Evolutionary conservation across 1,140 invertebrate species (phyloP), one percentile per base, ranked within the genome.

Genomic region (Vollenhovia emeryi): DNA sequence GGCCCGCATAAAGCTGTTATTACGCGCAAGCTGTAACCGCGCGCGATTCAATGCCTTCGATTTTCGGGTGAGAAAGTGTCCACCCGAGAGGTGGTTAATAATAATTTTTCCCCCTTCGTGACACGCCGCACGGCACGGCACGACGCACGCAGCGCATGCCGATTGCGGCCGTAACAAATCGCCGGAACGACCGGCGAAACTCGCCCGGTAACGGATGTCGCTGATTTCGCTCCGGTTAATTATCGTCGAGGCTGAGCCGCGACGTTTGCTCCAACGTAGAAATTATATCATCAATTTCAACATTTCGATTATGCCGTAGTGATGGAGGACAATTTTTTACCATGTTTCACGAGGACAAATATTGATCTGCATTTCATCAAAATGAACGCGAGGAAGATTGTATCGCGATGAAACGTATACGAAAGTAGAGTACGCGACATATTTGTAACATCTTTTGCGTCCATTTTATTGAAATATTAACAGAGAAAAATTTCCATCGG

Each of bases 51-150:
- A 21, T 59, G 50, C 68, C 43, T 60, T 62, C 55, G 82, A 74
- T 62, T 66, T 66, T 75, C 71, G 59, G 27, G 82, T 75, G 71
- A 74, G 82, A 84, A 84, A 75, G 82, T 84, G 82, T 84, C 82
- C 71, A 73, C 43, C 69, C 82, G 27, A 64, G 62, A 45, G 21
- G 27, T 73, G 57, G 43, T 76, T 84, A 85, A 85, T 85, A 79
- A 85, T 79, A n/a, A 85, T 85, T 79, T 55, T 45, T 21, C 33
- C 48, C n/a, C 18, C 24, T 76, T 66, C 62, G 62, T 66, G 62
- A 66, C 62, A 40, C 18, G 40, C 43, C 13, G 30, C 27, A 18
- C 40, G 3, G 6, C 33, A 6, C 43, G 33, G 24, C 18, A 13
- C 33, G 36, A 9, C 36, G 76, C 60, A 40, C 45, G 27, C 50